phyloP scores from a whole-genome alignment of 2,797 vertebrate species.

The Sebastolobus altivelis region DNA sequence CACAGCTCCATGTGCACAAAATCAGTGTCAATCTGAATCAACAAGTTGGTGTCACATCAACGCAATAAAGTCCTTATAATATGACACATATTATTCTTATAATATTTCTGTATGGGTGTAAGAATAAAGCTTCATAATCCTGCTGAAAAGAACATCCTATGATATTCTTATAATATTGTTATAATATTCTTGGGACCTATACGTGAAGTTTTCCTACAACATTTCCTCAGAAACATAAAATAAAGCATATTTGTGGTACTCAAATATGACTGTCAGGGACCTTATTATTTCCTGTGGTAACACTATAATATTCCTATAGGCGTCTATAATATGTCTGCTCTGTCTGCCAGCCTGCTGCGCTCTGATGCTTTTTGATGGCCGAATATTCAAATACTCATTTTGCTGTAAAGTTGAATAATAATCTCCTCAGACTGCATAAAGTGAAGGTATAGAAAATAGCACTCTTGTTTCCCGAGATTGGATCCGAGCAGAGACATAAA shows the following conservation, averaged over 20 bases:
- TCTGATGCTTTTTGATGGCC: neutral
- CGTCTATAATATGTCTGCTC: constrained; percentile 42
- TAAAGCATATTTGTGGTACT: constrained; percentile 16
- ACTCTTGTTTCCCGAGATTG: constrained; percentile 12
- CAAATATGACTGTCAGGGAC: constrained; percentile 10
- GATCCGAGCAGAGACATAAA: constrained; percentile 47
- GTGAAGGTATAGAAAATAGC: neutral
- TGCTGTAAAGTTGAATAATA: neutral
- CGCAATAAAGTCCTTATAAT: neutral
- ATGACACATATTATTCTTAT: neutral
- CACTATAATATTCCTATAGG: constrained; percentile 56
- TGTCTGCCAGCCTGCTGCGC: constrained; percentile 34
- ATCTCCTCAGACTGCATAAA: neutral
- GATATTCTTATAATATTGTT: neutral
- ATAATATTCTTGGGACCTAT: neutral
- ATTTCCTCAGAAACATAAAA: constrained; percentile 29
- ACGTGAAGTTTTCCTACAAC: constrained; percentile 9
- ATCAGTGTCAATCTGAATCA: constrained; percentile 44
- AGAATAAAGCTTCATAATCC: too few relatives aligned
- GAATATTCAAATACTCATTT: neutral
- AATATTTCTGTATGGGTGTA: neutral
- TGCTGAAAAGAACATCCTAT: neutral
- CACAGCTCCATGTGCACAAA: constrained; percentile 35
- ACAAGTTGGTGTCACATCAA: constrained; percentile 51
- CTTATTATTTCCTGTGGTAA: constrained; percentile 51